Conservation (phyloP, 2,888 invertebrate species). For the Callimorpha dominula region DNA sequence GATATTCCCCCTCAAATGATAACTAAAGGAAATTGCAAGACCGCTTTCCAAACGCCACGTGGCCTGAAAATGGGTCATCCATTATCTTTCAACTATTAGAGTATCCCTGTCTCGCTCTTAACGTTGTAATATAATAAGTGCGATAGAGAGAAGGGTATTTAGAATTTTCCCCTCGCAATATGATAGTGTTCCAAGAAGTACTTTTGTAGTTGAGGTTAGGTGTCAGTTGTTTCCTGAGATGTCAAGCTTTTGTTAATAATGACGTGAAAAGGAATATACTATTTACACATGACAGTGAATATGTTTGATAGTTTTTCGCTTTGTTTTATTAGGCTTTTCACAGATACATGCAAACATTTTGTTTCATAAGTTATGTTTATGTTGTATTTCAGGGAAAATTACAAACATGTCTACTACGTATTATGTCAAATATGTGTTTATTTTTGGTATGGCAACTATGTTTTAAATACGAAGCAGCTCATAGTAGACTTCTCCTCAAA, state of each 20-base stretch:
- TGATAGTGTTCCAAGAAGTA: slow-evolving; percentile 52
- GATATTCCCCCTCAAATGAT: slow-evolving; percentile 27
- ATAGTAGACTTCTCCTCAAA: no score
- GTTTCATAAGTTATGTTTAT: neutral
- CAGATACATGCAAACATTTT: neutral
- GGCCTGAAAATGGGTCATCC: slow-evolving; percentile 79
- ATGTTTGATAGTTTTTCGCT: slow-evolving; percentile 19
- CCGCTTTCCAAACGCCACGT: slow-evolving; percentile 71
- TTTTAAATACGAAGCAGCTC: no score
- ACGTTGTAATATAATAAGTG: slow-evolving; percentile 39
- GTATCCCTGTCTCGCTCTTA: slow-evolving; percentile 60
- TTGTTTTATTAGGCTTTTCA: neutral
- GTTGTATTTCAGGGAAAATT: no score
- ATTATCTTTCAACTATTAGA: slow-evolving; percentile 72
- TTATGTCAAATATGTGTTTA: no score
- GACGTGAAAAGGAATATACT: slow-evolving; percentile 1
- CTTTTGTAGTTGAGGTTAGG: slow-evolving; percentile 40
- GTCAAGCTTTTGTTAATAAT: slow-evolving; percentile 30
- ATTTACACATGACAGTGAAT: slow-evolving; percentile 21
- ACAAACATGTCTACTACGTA: no score
- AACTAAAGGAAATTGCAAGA: slow-evolving; percentile 56
- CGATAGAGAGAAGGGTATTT: slow-evolving; percentile 45
- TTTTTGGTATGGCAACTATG: no score
- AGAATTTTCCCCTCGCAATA: slow-evolving; percentile 48
- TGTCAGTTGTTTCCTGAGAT: slow-evolving; percentile 48